These are phyloP conservation scores for Bettongia penicillata DNA, from an alignment of 2,113 vertebrate species.

Conservation along the genomic window DNA sequence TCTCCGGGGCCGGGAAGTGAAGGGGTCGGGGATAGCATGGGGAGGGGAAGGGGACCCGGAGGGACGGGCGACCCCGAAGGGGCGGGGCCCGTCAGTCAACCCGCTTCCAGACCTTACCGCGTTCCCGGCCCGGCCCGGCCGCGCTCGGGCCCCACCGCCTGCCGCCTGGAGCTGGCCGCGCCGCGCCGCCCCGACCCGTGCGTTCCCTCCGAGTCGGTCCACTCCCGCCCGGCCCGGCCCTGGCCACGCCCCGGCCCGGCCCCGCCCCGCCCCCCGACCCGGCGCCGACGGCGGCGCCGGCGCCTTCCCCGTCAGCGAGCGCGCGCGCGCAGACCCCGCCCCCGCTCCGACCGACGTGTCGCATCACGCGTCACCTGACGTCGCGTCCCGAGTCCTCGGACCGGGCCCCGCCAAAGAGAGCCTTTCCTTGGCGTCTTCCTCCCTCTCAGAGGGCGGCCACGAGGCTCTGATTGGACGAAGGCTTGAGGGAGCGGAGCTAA, in stretches of 20 bases:
- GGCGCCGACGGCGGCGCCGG: not conserved
- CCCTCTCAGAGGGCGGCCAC: not conserved
- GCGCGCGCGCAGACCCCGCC: not conserved
- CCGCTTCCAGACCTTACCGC: not conserved
- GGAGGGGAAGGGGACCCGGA: not conserved
- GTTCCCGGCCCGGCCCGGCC: not conserved
- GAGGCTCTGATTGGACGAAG: not conserved
- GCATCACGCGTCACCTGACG: not conserved
- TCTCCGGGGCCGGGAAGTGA: not conserved
- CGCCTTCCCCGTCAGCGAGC: not conserved
- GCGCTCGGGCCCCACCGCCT: not conserved
- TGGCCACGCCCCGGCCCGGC: not conserved
- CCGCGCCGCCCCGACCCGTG: not conserved
- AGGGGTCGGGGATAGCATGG: not conserved
- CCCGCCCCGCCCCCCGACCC: not conserved
- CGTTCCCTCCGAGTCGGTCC: not conserved
- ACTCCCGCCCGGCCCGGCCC: not conserved
- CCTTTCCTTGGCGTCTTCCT: not conserved
- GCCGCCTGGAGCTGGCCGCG: not conserved
- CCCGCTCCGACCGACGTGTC: not conserved
- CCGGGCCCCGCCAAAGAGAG: not conserved
- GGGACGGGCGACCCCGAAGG: not conserved
- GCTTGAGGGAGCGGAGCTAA: not conserved
- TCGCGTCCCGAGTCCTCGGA: not conserved
- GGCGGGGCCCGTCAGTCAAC: not conserved